Evolutionary conservation across 2,113 vertebrate species (phyloP), one percentile per base, ranked within the genome.

Genomic region (Pteropus alecto): DNA sequence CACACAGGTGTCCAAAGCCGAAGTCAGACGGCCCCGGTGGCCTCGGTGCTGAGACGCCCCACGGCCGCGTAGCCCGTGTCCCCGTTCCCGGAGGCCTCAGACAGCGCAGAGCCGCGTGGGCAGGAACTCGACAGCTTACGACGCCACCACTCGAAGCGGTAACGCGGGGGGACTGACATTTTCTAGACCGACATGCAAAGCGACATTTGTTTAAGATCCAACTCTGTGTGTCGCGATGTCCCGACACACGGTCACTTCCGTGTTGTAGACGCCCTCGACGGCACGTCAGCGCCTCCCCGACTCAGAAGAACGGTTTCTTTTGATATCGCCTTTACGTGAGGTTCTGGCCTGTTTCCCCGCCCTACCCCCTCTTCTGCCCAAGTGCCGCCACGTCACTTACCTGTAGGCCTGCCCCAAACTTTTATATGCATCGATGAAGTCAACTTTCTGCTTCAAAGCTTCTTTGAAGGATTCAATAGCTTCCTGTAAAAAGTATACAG

Each of bases 401-500:
- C 99, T 99, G 98, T 99, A 99, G 26, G 99, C 99, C 98, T 99
- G 99, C 18, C 99, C 99, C 4, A 99, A 98, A 97, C 99, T 99
- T 98, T 99, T 99, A 97, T 99, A 99, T 0, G 99, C 99, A 97
- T 99, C 99, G 96, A 99, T 99, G 76, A 99, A 99, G 96, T 99
- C 99, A 51, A 99, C 98, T 98, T 99, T 99, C 94, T 99, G 98
- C 95, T 99, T 99, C 95, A 99, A 96, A 16, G 99, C 99, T 98
- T 99, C 99, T 98, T 99, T 99, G 98, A 99, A 99, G 0, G 99
- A 99, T 95, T 99, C 99, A 87, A 99, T 99, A 93, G 99, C 99
- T 99, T 99, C 99, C 99, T 99, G 96, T 51, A 95, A 61, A 93
- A 97, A 95, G 67, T 33, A 60, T 4, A n/a, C 0, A 86, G 71